Percentiles rank a stretch among this genome's conserved stretches.
Conservation (phyloP, 2,888 invertebrate genomes). For the Matsumyia berberina region DNA sequence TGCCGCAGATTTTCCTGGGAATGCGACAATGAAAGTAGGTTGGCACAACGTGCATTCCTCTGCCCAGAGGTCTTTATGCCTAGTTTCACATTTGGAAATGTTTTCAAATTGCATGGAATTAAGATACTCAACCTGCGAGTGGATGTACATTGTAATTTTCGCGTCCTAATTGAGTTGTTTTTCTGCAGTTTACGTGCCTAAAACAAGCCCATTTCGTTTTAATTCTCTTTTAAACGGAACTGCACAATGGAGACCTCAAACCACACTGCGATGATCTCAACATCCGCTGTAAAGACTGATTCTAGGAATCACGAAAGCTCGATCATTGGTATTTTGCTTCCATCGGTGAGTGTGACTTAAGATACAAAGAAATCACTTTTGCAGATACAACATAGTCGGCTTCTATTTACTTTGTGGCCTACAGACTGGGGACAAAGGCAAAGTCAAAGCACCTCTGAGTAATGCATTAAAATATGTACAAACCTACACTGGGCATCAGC, state of each 20-base stretch:
- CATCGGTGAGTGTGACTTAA: neutral
- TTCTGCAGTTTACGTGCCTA: neutral
- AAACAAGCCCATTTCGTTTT: neutral
- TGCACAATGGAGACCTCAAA: conserved; percentile 13
- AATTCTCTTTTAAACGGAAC: conserved; percentile 19
- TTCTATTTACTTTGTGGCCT: conserved; percentile 27
- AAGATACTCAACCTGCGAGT: conserved; percentile 32
- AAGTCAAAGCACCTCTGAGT: conserved; percentile 15
- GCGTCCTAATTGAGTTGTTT: conserved; percentile 53
- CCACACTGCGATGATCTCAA: conserved; percentile 50
- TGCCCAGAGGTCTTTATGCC: conserved; percentile 30
- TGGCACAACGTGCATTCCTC: conserved; percentile 41
- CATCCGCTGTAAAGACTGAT: conserved; percentile 49
- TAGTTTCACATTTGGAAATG: conserved; percentile 31
- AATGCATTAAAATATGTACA: conserved; percentile 1
- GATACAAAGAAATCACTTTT: conserved; percentile 23
- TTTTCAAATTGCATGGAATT: conserved; percentile 51
- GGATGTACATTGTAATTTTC: too few relatives aligned
- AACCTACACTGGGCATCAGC: too few relatives aligned
- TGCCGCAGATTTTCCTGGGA: conserved; percentile 53
- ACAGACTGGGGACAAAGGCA: conserved; percentile 32
- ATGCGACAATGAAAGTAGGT: conserved; percentile 72
- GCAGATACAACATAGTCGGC: too few relatives aligned
- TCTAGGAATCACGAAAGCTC: conserved; percentile 47
- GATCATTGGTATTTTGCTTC: conserved; percentile 6